Conservation (phyloP, 2,113 vertebrate species). For the Sminthopsis crassicaudata region DNA sequence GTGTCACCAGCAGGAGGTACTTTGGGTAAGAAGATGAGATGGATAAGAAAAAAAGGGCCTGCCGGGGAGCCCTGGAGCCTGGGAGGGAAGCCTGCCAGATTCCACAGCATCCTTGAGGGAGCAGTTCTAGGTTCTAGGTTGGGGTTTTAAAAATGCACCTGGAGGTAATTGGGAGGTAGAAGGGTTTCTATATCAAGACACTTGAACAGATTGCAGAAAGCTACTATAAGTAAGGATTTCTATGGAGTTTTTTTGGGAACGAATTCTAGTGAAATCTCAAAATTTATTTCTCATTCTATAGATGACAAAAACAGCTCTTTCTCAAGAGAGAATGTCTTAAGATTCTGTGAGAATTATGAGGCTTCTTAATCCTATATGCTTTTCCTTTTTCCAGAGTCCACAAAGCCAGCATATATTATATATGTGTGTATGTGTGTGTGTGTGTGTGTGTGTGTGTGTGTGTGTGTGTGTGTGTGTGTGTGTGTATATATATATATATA, state of each 20-base stretch:
- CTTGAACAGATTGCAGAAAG: neutral
- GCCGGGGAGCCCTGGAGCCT: neutral
- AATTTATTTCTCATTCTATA: neutral
- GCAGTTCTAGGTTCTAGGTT: neutral
- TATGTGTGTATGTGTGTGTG: too few relatives aligned
- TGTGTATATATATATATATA: too few relatives aligned
- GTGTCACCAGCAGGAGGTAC: conserved; percentile 92
- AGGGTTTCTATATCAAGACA: neutral
- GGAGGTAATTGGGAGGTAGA: neutral
- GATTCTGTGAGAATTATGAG: conserved; percentile 50
- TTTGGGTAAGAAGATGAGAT: conserved; percentile 82
- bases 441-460: too few relatives aligned
- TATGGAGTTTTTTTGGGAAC: neutral
- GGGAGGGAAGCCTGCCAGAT: neutral
- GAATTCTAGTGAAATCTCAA: conserved; percentile 12
- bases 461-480: too few relatives aligned
- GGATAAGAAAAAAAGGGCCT: neutral
- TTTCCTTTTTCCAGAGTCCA: conserved; percentile 23
- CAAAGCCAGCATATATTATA: too few relatives aligned
- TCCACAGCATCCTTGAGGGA: neutral
- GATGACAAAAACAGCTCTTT: conserved; percentile 51
- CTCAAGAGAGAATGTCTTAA: conserved; percentile 38
- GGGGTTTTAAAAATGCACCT: neutral
- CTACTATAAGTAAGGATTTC: neutral
- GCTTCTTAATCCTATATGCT: conserved; percentile 35